Base-by-base conservation (phyloP, 2,113 vertebrate species). In the Nothobranchius furzeri region DNA sequence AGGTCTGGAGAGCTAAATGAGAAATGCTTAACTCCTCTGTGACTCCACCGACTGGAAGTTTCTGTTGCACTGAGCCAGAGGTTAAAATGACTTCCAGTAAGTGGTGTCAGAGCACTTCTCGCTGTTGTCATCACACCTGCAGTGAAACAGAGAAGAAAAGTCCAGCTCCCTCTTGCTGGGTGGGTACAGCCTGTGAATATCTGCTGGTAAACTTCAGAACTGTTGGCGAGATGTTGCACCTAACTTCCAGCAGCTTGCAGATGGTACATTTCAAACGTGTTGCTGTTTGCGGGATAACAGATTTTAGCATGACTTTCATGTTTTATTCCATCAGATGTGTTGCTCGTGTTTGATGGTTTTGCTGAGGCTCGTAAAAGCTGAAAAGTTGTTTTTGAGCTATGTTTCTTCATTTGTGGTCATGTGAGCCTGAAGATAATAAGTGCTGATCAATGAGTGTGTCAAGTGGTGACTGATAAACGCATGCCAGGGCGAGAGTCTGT, bases 71-170 rank as follows among this genome's bases (percentile, higher is more conserved):
- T 67, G 45, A 68, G 49, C 68, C 49, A n/a, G 49, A 40, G 68
- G 71, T 67, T 62, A 68, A 68, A 82, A 77, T 30, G 68, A 81
- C 81, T 80, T 78, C 75, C 77, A 83, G 79, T 75, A 62, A 70
- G 46, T 67, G 63, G 42, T 72, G 70, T 78, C 54, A 60, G 46
- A 37, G 12, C 15, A 53, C 58, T 63, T 58, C 54, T 58, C 42
- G 14, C 58, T 59, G 64, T 64, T 67, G 68, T 42, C 36, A 78
- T 71, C 48, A 73, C 76, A 75, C 69, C 76, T 78, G 66, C 67
- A 64, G 57, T 77, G 57, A 64, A 77, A 74, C 54, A 15, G 45
- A 47, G 58, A 40, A 4, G 13, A 20, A 70, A 61, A 60, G 37
- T 36, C 37, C 7, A 40, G 24, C 45, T 49, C 50, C 42, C 53